A percentile compares a stretch with the other conserved stretches of the same genome.
Evolutionary conservation across 2,888 invertebrate genomes (phyloP).

Genomic region (Callosobruchus maculatus): DNA sequence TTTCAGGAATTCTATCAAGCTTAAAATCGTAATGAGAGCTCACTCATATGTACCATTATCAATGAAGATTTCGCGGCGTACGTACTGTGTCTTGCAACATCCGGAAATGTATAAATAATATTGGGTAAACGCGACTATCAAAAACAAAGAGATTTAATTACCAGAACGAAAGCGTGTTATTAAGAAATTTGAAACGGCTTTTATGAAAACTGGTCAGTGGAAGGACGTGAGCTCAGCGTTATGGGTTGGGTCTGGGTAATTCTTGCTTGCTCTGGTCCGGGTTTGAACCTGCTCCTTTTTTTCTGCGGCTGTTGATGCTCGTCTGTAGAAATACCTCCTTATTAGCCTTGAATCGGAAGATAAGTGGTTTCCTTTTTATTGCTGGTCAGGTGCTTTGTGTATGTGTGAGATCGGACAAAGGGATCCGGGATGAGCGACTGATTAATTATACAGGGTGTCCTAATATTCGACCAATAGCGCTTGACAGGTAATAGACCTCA

Average conservation of each 20-base stretch:
- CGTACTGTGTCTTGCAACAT: not conserved
- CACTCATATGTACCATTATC: not conserved
- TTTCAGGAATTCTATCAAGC: no score
- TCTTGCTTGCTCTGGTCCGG: not conserved
- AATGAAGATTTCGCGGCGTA: not conserved
- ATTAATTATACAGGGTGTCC: not conserved
- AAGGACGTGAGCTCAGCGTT: not conserved
- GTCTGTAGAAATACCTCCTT: not conserved
- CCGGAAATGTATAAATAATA: not conserved
- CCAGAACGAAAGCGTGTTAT: not conserved
- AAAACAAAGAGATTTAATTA: not conserved
- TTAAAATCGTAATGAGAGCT: not conserved
- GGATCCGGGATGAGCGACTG: not conserved
- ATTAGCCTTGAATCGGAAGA: not conserved
- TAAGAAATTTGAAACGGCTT: not conserved
- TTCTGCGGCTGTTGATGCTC: not conserved
- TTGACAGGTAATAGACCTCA: no score
- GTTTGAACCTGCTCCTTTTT: not conserved
- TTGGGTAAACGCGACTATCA: not conserved
- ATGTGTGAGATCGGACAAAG: not conserved
- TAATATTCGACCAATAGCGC: no score
- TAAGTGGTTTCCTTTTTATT: not conserved
- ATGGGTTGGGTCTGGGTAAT: not conserved
- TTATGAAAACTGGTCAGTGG: not conserved
- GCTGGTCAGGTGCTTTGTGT: not conserved